Evolutionary conservation across 2,888 invertebrate genomes (phyloP).

Genomic region (Orthosia cruda): DNA sequence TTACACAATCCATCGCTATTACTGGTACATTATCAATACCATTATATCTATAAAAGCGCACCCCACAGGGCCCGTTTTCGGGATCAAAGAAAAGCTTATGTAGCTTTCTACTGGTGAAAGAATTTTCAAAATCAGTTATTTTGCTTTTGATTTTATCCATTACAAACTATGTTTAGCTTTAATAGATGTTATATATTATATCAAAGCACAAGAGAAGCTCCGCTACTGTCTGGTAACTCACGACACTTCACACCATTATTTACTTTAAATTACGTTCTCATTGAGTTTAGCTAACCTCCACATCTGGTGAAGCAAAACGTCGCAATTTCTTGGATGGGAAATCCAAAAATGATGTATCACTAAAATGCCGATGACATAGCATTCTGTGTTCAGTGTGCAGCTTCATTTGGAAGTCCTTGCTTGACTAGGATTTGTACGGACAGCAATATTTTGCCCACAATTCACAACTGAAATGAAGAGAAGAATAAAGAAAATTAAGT

Average conservation of each 20-base stretch:
- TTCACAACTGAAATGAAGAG: constrained; percentile 3
- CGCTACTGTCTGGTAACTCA: neutral
- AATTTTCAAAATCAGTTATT: too few relatives aligned
- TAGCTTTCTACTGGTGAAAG: too few relatives aligned
- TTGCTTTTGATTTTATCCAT: too few relatives aligned
- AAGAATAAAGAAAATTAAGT: neutral
- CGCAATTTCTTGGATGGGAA: constrained; percentile 13
- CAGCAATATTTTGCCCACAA: constrained; percentile 11
- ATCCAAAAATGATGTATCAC: constrained; percentile 11
- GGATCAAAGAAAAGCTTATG: too few relatives aligned
- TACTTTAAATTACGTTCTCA: too few relatives aligned
- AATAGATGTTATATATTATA: too few relatives aligned
- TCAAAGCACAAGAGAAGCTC: neutral
- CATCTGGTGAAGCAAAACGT: constrained; percentile 14
- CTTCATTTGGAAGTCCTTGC: constrained; percentile 6
- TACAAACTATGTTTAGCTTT: too few relatives aligned
- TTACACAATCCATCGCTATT: neutral
- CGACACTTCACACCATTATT: too few relatives aligned
- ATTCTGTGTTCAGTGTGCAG: constrained; percentile 19
- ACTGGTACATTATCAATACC: neutral
- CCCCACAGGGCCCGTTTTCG: too few relatives aligned
- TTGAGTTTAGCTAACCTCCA: neutral
- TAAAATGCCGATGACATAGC: constrained; percentile 16
- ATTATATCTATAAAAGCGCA: neutral
- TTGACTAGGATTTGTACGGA: constrained; percentile 6